These are phyloP conservation scores for Coelinius sp. DNA, from an alignment of 2,888 invertebrate genomes.

Conservation along the genomic window DNA sequence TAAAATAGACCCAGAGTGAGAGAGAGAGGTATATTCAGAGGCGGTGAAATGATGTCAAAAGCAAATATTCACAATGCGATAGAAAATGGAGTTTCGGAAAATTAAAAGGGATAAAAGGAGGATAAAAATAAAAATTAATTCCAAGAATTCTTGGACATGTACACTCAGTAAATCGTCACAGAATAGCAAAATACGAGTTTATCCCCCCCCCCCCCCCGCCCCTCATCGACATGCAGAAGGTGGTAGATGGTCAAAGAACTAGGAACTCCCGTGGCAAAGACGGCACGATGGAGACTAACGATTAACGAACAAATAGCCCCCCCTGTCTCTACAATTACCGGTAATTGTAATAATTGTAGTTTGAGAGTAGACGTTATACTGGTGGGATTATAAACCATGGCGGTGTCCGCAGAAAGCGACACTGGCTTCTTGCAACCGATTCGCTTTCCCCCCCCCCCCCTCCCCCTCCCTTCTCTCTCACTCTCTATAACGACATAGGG, in stretches of 20 bases:
- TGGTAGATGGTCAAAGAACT: constrained; percentile 14
- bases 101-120: not conserved
- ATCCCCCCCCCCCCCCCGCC: not conserved
- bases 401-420: constrained; percentile 14
- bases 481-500: constrained; percentile 27
- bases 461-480: constrained; percentile 28
- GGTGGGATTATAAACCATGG: constrained; percentile 27
- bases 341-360: constrained; percentile 69
- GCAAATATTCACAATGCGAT: not conserved
- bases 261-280: constrained; percentile 9
- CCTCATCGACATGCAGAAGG: not conserved
- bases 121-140: not conserved
- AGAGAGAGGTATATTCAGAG: too few relatives aligned
- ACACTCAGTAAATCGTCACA: not conserved
- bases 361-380: constrained; percentile 42
- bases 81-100: not conserved
- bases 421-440: constrained; percentile 25
- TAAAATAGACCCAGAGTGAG: not conserved
- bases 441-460: constrained; percentile 20
- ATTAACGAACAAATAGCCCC: constrained; percentile 66
- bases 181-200: not conserved
- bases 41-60: constrained; percentile 9
- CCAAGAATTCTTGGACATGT: not conserved
- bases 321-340: constrained; percentile 59
- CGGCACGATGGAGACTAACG: constrained; percentile 59